Evolutionary conservation across 2,797 vertebrate genomes (phyloP), one percentile per base, ranked within the genome.

Genomic region (Natrix natrix): DNA sequence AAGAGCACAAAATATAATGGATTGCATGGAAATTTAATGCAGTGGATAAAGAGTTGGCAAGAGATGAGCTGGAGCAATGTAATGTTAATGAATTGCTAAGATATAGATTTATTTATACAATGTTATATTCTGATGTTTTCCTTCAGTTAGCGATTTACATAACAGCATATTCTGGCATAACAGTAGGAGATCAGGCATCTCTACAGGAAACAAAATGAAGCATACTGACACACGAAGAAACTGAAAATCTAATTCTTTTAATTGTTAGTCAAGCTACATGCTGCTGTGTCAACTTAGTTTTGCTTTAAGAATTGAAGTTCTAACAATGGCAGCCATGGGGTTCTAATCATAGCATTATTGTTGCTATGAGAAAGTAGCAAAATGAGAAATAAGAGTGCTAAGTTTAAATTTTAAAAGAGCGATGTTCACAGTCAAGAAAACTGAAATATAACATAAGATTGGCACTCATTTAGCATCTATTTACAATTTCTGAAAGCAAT

Each of bases 181-280:
- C 7, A 60, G 59, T 20, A 92, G 7, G 69, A 92, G 90, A 60
- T 86, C n/a, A 88, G 61, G 56, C 0, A 90, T 12, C 43, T 94
- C 86, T 12, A 43, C 7, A 92, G 88, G 26, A 56, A 87, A 87
- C 86, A 91, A 83, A 90, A 92, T 89, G 78, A 93, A 91, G 89
- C 52, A 87, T 13, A 6, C 37, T 92, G 87, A 2, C 90, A 8
- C 52, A 74, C 1, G 48, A 83, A 95, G 20, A 78, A 69, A 37
- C 90, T 91, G 66, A 78, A 93, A 94, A 63, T 92, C 8, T 0
- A 63, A 61, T 28, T 37, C 37, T 74, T 48, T 74, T 86, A 52
- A 78, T 69, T 94, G 91, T 88, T 74, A 83, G 8, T 14, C 48
- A 37, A 83, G 91, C 20, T 37, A 0, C 59, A 57, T 93, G 43